phyloP scores from a whole-genome alignment of 1,140 invertebrate genomes.

The Brachionus koreanus region DNA sequence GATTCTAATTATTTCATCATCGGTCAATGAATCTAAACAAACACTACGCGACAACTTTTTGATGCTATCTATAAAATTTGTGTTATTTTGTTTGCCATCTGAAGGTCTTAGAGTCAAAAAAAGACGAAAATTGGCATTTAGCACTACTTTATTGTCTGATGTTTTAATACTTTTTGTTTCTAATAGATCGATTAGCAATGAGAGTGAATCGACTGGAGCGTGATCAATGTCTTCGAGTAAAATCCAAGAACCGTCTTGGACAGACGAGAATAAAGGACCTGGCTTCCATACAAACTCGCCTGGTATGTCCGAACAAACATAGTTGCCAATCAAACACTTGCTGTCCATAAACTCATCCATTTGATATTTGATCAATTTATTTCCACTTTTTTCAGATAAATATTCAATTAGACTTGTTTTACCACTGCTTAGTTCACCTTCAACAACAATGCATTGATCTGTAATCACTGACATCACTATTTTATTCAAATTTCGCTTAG shows the following conservation, averaged over 20 bases:
- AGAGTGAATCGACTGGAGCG: constrained; percentile 84
- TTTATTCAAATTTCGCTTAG: constrained; percentile 31
- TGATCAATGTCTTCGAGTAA: constrained; percentile 91
- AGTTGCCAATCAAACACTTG: constrained; percentile 86
- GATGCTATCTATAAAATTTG: constrained; percentile 17
- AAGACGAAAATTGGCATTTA: not conserved
- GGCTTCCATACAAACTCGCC: constrained; percentile 95
- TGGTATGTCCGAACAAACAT: constrained; percentile 89
- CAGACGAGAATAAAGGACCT: constrained; percentile 71
- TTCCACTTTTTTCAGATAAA: constrained; percentile 73
- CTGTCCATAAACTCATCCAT: constrained; percentile 96
- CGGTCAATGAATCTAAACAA: not conserved
- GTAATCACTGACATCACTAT: not conserved
- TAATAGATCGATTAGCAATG: constrained; percentile 76
- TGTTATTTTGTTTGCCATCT: not conserved
- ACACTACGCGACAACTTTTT: not conserved
- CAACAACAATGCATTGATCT: constrained; percentile 73
- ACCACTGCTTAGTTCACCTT: constrained; percentile 86
- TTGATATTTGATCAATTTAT: constrained; percentile 74
- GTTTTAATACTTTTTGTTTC: constrained; percentile 70
- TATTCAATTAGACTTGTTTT: constrained; percentile 87
- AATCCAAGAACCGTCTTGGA: constrained; percentile 82
- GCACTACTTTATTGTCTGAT: not conserved
- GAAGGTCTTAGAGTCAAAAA: constrained; percentile 31
- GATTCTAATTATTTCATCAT: constrained; percentile 13